Base-by-base conservation (phyloP, 2,888 invertebrate species). In the Apamea sordens region DNA sequence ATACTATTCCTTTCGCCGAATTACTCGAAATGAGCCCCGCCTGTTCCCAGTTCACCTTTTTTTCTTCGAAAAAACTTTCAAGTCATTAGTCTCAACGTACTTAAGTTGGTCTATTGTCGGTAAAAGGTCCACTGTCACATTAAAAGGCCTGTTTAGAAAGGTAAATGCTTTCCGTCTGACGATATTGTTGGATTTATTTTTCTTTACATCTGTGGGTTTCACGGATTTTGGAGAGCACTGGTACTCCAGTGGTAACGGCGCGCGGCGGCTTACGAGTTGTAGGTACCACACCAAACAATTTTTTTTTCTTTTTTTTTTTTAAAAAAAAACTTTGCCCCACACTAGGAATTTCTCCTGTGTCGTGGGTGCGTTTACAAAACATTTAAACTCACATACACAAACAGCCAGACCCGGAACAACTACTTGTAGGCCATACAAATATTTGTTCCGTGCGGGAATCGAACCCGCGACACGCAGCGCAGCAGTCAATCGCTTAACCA, bases 21-120 rank as follows among this genome's bases (percentile, higher is more conserved):
- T 92, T 91, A 91, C 91, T 89, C 82, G 77, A 76, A 89, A 83
- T 85, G 90, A 89, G 88, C 84, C 90, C 91, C 92, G 91, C 92
- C 92, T 85, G 88, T 92, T 91, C 77, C 86, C 84, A 88, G 90
- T 92, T 91, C 86, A 65, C 78, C 75, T 87, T 91, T 91, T 91
- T 92, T 89, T 84, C 84, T 80, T 82, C 88, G 83, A 86, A 84
- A 88, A 91, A 92, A 92, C 83, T 91, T 92, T 92, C 88, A 70
- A 91, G 91, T 91, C 92, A 92, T 92, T 92, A 92, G 89, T 80
- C 86, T 69, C 75, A 59, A 82, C 76, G 83, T 88, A 88, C 85
- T 83, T 86, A 89, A 89, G 86, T 85, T 84, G 65, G 73, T 73
- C 84, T 85, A 85, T 89, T 88, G 87, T 86, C 81, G 87, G 68